Evolutionary conservation across 1,140 invertebrate genomes (phyloP), one percentile per base, ranked within the genome.

Genomic region (Drosophila varians): DNA sequence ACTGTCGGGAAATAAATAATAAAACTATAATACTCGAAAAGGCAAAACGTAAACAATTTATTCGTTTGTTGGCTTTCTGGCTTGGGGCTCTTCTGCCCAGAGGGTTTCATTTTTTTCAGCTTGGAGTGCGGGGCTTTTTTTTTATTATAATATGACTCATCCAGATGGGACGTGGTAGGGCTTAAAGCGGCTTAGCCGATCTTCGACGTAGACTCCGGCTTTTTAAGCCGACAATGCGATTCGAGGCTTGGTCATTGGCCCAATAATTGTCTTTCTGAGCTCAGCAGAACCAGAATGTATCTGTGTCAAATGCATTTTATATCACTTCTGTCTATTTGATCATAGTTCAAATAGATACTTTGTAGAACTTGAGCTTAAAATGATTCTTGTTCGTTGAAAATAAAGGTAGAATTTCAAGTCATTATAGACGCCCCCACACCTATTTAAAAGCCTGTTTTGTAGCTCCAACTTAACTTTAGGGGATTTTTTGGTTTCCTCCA

Each of bases 11-110:
- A 43, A 45, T 66, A 53, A 66, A 66, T 34, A 66, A 66, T 66
- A 66, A 66, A 66, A 66, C 47, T 52, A 66, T 53, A 64, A 55
- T 49, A 54, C 46, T 48, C 23, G 46, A 28, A 36, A 52, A 45
- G 60, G 60, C 62, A 43, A 66, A 74, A 74, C 58, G 71, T 74
- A 74, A 74, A 65, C 71, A 74, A 74, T 46, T 73, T 73, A 42
- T 55, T 47, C 18, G 58, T 47, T 57, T 62, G 54, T 66, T 79
- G 66, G 45, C 70, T 45, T 42, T 58, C 72, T 79, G 66, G 45
- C 76, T 42, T 38, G 21, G 25, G 52, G 62, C 19, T 49, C 48
- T 53, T 71, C n/a, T n/a, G n/a, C n/a, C n/a, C 31, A 40, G 28
- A 45, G 51, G 52, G 38, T 71, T 65, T 36, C 26, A 69, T 60